Conservation (phyloP, 1,140 invertebrate species). For the Platyura marginata region DNA sequence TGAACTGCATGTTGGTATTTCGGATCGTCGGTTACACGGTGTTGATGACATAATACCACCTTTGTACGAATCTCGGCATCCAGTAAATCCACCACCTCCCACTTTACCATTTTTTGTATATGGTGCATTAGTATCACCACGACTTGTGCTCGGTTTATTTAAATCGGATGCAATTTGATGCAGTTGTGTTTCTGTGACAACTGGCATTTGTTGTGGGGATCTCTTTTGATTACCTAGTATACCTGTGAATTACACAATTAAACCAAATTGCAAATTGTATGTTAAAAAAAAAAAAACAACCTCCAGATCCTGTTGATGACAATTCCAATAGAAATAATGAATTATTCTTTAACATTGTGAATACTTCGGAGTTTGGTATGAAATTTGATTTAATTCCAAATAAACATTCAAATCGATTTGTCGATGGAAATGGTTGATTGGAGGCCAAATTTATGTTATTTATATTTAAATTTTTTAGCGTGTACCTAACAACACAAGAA, state of each 20-base stretch:
- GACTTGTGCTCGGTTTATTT: constrained; percentile 20
- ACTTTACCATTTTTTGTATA: not conserved
- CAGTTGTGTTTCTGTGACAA: constrained; percentile 36
- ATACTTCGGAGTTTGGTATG: constrained; percentile 22
- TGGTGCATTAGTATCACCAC: constrained; percentile 6
- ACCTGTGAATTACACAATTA: constrained; percentile 5
- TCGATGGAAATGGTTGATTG: constrained; percentile 23
- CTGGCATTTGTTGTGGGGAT: constrained; percentile 35
- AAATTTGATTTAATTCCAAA: constrained; percentile 19
- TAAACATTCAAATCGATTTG: constrained; percentile 13
- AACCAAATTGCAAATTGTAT: not conserved
- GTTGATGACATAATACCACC: constrained; percentile 4
- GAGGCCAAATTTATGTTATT: constrained; percentile 35
- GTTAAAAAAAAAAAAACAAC: constrained; percentile 7
- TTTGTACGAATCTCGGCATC: not conserved
- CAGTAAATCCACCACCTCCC: too few species aligned
- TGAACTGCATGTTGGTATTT: constrained; percentile 13
- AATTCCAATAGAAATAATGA: constrained; percentile 86
- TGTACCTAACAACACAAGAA: constrained; percentile 24
- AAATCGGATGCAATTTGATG: constrained; percentile 13
- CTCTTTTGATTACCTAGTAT: constrained; percentile 11
- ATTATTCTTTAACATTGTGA: constrained; percentile 65
- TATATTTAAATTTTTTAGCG: constrained; percentile 29
- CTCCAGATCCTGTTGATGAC: constrained; percentile 39
- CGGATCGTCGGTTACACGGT: constrained; percentile 12